Evolutionary conservation across 1,140 invertebrate species (phyloP), one percentile per base, ranked within the genome.

Genomic region (Dufourea novaeangliae): DNA sequence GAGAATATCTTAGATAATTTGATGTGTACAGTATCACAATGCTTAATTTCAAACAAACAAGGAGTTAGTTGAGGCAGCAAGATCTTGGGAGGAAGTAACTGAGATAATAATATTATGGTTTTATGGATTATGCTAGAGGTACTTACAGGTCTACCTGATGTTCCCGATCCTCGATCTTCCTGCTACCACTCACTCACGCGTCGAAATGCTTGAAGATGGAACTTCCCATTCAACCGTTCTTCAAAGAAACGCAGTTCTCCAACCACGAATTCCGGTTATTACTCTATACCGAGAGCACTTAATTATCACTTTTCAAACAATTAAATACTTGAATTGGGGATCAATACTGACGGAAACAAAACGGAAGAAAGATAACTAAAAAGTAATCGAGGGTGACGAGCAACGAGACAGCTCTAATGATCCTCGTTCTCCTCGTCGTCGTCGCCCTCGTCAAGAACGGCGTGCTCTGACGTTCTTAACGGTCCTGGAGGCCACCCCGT

Each of bases 401-500:
- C 25, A 37, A 70, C 73, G 73, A 67, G 46, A 32, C n/a, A 39
- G 11, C 44, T 62, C 44, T n/a, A 57, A 54, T 69, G 46, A 50
- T 50, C n/a, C 46, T 50, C 37, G 54, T 80, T 39, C 41, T 34
- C 37, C 66, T 25, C 39, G 59, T 52, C 34, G 64, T 57, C 64
- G 27, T 59, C 66, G 46, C 41, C 22, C 50, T 59, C 83, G 82
- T 84, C 84, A 83, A 50, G 84, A 71, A 78, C 86, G 89, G 82
- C 86, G 90, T 82, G 68, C 62, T 86, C 85, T 84, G 67, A 79
- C 86, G 90, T 91, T 77, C 79, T 88, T 86, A 86, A 87, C 90
- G 57, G 90, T 91, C 86, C 88, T 89, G 88, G 89, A 87, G 89
- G 88, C 90, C 87, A 91, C 89, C 90, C 90, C 90, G 90, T 89